Conservation (phyloP, 2,797 vertebrate species). For the Lophotriccus pileatus region DNA sequence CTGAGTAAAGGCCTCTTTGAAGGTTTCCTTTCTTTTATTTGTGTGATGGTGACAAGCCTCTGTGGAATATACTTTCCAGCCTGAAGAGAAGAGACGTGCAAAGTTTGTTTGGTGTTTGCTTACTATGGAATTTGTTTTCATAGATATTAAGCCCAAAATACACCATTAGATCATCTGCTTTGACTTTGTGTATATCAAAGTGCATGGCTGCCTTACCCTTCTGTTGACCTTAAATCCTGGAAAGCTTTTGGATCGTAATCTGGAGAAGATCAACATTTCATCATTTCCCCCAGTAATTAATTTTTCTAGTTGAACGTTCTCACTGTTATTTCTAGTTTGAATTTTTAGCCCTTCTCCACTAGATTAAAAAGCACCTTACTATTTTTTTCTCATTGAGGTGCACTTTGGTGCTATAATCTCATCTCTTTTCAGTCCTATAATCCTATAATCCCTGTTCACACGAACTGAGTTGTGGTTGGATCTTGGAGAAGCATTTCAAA, state of each 20-base stretch:
- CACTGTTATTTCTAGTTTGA: background rate
- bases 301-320: background rate
- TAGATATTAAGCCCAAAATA: background rate
- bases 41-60: slow-evolving; percentile 76
- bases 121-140: background rate
- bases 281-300: background rate
- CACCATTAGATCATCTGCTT: background rate
- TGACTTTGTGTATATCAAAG: background rate
- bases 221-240: background rate
- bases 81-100: slow-evolving; percentile 78
- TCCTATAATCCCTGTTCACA: background rate
- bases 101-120: slow-evolving; percentile 71
- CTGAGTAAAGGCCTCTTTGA: background rate
- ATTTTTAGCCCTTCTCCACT: background rate
- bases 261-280: background rate
- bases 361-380: background rate
- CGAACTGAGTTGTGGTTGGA: background rate
- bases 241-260: background rate
- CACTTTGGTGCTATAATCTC: background rate
- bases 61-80: slow-evolving; percentile 77
- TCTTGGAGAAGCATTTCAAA: background rate
- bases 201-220: background rate
- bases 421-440: background rate
- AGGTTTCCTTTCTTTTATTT: slow-evolving; percentile 77
- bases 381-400: background rate